Evolutionary conservation across 1,140 invertebrate genomes (phyloP).

Genomic region (Brachionus koreanus): DNA sequence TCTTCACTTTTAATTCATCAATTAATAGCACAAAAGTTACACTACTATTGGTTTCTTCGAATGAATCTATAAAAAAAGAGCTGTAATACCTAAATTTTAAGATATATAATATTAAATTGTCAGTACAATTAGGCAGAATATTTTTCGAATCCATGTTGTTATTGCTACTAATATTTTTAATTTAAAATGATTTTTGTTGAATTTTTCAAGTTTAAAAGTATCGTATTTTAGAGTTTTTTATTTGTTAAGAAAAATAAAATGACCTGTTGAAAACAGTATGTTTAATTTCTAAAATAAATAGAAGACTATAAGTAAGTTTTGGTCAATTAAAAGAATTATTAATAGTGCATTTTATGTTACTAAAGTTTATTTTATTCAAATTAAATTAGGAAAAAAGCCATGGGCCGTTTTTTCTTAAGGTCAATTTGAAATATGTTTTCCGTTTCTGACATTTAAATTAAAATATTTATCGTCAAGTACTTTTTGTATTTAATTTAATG

Average conservation of each 20-base stretch:
- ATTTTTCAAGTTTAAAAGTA: neutral
- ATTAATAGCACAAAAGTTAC: neutral
- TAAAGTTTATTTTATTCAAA: constrained; percentile 1
- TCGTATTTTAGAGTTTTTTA: neutral
- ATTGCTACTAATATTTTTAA: neutral
- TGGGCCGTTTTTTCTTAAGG: constrained; percentile 20
- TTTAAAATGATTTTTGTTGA: too few species aligned
- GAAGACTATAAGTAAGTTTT: neutral
- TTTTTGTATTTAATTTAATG: neutral
- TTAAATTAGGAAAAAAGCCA: neutral
- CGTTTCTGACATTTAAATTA: constrained; percentile 14
- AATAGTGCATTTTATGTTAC: constrained; percentile 40
- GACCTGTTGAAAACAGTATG: neutral
- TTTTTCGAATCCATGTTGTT: neutral
- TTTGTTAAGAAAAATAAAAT: neutral
- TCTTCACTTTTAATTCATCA: constrained; percentile 31
- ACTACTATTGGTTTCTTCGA: neutral
- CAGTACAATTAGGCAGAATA: constrained; percentile 11
- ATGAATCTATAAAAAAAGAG: neutral
- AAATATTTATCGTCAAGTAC: neutral
- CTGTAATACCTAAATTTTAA: neutral
- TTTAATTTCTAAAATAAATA: constrained; percentile 22
- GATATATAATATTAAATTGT: neutral
- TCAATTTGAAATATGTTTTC: constrained; percentile 21
- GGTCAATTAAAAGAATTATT: constrained; percentile 17